phyloP scores from a whole-genome alignment of 1,140 invertebrate species.

The Drosophila varians region DNA sequence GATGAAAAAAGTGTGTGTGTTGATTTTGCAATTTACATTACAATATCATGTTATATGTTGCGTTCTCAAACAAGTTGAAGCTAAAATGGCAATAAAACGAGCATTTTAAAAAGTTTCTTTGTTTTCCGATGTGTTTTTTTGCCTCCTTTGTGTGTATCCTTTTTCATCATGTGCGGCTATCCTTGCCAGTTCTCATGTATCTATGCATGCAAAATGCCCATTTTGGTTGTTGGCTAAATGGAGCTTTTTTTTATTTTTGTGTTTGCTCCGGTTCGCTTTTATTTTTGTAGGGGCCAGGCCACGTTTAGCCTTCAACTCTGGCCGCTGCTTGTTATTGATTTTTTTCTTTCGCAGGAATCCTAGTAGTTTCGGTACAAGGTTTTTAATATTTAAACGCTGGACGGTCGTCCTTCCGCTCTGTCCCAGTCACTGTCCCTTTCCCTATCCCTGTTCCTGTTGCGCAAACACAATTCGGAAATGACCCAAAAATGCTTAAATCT shows the following conservation, averaged over 20 bases:
- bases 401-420: no score
- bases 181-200: slow-evolving; percentile 30
- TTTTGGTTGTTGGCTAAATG: slow-evolving; percentile 47
- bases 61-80: slow-evolving; percentile 48
- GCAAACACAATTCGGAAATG: slow-evolving; percentile 77
- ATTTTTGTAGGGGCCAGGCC: slow-evolving; percentile 25
- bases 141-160: slow-evolving; percentile 24
- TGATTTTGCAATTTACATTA: slow-evolving; percentile 69
- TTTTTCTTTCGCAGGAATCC: slow-evolving; percentile 23
- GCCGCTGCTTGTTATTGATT: slow-evolving; percentile 69
- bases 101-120: slow-evolving; percentile 29
- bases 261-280: slow-evolving; percentile 3
- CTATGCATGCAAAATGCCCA: slow-evolving; percentile 51
- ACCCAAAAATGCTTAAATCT: slow-evolving; percentile 78
- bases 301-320: slow-evolving; percentile 67
- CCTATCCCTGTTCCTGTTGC: slow-evolving; percentile 25
- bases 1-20: slow-evolving; percentile 29
- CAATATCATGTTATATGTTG: slow-evolving; percentile 51
- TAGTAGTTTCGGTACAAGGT: slow-evolving; percentile 56
- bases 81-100: slow-evolving; percentile 70
- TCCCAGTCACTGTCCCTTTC: slow-evolving; percentile 1
- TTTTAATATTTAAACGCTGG: slow-evolving; percentile 71
- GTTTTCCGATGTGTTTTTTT: slow-evolving; percentile 4
- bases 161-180: slow-evolving; percentile 35
- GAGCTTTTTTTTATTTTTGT: slow-evolving; percentile 10